These are phyloP conservation scores for Sternarchorhynchus goeldii DNA, from an alignment of 2,797 vertebrate species.

Conservation along the genomic window DNA sequence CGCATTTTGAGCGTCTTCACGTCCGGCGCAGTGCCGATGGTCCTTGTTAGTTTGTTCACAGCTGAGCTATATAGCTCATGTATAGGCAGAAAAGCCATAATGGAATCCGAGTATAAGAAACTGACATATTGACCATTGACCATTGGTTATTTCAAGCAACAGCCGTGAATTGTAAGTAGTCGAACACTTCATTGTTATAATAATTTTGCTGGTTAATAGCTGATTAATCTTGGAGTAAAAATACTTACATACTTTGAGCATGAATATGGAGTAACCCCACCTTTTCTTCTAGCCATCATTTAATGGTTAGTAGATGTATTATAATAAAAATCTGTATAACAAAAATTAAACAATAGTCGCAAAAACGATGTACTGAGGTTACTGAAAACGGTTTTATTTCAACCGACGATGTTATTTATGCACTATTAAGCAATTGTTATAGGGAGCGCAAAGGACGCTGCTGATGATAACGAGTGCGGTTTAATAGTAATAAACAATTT, in stretches of 20 bases:
- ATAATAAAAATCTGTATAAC: not conserved
- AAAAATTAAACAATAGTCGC: not conserved
- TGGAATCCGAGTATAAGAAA: not conserved
- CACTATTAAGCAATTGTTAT: slow-evolving; percentile 11
- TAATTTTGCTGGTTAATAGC: not conserved
- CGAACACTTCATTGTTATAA: not conserved
- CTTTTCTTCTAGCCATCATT: slow-evolving; percentile 42
- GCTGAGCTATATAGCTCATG: slow-evolving; percentile 24
- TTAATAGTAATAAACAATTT: not conserved
- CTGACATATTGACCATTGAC: not conserved
- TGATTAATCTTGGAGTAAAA: slow-evolving; percentile 33
- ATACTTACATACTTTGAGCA: slow-evolving; percentile 8
- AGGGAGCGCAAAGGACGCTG: not conserved
- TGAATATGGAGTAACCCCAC: slow-evolving; percentile 52
- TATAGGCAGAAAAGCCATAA: slow-evolving; percentile 20
- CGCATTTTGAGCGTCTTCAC: slow-evolving; percentile 22
- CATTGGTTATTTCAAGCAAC: not conserved
- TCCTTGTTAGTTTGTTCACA: not conserved
- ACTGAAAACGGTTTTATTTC: not conserved
- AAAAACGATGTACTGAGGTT: not conserved
- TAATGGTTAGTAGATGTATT: slow-evolving; percentile 30
- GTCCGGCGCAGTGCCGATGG: slow-evolving; percentile 11
- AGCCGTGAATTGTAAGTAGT: not conserved
- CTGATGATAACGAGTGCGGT: not conserved
- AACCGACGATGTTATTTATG: not conserved